A percentile compares a stretch with the other conserved stretches of the same genome.
Evolutionary conservation across 2,888 invertebrate genomes (phyloP).

Genomic region (Archips crataeganus): DNA sequence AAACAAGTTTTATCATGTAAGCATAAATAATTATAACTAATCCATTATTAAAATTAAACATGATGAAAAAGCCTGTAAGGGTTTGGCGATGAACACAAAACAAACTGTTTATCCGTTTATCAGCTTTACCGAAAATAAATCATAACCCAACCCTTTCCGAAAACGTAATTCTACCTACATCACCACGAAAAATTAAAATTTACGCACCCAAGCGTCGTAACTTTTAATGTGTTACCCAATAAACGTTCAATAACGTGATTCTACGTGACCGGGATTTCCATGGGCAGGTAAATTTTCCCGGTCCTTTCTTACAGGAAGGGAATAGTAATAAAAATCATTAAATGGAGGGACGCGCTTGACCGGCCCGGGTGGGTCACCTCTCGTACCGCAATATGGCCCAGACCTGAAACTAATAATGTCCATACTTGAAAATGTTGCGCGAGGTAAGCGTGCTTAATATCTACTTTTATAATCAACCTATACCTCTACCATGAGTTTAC

Average conservation of each 20-base stretch:
- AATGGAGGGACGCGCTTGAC: conserved; percentile 67
- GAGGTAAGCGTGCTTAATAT: neutral
- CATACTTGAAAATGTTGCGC: conserved; percentile 49
- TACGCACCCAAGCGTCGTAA: conserved; percentile 54
- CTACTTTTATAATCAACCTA: conserved; percentile 8
- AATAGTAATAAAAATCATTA: conserved; percentile 76
- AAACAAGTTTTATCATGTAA: no score
- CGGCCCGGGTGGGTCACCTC: conserved; percentile 52
- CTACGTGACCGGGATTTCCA: conserved; percentile 61
- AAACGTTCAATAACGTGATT: conserved; percentile 74
- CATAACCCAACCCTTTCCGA: neutral
- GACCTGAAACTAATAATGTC: conserved; percentile 60
- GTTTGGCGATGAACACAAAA: neutral
- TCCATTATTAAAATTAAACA: no score
- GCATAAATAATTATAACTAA: no score
- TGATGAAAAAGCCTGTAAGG: no score
- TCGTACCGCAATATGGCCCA: conserved; percentile 63
- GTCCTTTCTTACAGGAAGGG: conserved; percentile 61
- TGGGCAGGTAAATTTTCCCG: conserved; percentile 70
- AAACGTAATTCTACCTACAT: conserved; percentile 1
- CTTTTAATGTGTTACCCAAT: conserved; percentile 70
- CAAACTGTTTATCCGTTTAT: neutral
- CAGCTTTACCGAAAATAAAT: neutral
- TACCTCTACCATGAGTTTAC: neutral
- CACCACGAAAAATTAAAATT: conserved; percentile 58